Evolutionary conservation across 2,113 vertebrate species (phyloP).

Genomic region (Dermatemys mawii): DNA sequence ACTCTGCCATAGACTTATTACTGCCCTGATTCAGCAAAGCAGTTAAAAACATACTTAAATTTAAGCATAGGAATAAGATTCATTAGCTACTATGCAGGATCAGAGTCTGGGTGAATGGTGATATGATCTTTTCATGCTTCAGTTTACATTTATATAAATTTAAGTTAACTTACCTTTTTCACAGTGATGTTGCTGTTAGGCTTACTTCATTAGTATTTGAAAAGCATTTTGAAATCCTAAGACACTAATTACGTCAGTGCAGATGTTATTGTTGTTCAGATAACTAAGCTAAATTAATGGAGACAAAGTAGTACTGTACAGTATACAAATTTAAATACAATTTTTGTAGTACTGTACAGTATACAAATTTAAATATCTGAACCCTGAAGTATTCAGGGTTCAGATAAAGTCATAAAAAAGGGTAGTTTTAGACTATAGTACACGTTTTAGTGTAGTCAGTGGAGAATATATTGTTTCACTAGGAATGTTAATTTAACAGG

Average conservation of each 20-base stretch:
- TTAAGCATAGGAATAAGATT: neutral
- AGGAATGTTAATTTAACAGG: constrained; percentile 48
- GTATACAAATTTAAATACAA: neutral
- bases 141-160: neutral
- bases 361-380: too few species aligned
- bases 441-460: neutral
- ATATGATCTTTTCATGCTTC: neutral
- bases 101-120: neutral
- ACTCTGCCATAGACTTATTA: neutral
- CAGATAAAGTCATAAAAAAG: neutral
- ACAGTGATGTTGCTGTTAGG: neutral
- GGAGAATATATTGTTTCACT: constrained; percentile 34
- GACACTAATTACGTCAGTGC: neutral
- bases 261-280: neutral
- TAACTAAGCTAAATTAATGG: neutral
- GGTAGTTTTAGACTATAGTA: neutral
- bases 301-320: neutral
- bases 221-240: neutral
- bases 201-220: neutral
- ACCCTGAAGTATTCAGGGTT: too few species aligned
- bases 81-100: neutral
- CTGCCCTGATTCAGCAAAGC: neutral
- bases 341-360: neutral
- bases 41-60: neutral
- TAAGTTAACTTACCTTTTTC: fast-evolving